These are phyloP conservation scores for Drosophila willistoni DNA, from an alignment of 1,140 invertebrate species.

Conservation along the genomic window DNA sequence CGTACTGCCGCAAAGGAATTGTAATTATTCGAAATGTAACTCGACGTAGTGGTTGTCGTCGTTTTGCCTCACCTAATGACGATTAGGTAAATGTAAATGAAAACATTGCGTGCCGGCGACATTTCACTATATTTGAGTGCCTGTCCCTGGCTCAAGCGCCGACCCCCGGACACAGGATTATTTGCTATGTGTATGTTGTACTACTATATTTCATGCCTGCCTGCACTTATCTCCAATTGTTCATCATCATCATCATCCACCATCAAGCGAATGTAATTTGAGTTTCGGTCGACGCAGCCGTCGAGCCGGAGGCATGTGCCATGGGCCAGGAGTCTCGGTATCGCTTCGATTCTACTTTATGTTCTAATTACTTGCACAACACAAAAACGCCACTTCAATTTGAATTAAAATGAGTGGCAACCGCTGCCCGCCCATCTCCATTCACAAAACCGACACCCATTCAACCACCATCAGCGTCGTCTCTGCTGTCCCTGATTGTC, in stretches of 20 bases:
- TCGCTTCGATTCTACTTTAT: constrained; percentile 73
- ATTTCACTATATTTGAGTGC: constrained; percentile 56
- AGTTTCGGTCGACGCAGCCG: background rate
- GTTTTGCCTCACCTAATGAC: constrained; percentile 60
- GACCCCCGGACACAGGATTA: constrained; percentile 44
- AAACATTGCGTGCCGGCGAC: constrained; percentile 76
- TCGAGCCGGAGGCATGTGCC: constrained; percentile 40
- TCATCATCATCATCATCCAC: constrained; percentile 46
- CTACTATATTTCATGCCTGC: constrained; percentile 73
- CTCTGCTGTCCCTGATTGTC: constrained; percentile 5
- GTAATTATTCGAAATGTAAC: constrained; percentile 68
- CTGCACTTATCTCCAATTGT: constrained; percentile 80
- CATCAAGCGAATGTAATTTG: constrained; percentile 18
- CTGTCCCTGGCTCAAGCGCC: background rate
- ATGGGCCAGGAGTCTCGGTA: constrained; percentile 31
- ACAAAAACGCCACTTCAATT: constrained; percentile 79
- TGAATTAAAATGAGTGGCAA: constrained; percentile 73
- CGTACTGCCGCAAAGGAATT: constrained; percentile 28
- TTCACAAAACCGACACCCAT: background rate
- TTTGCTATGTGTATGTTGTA: constrained; percentile 48
- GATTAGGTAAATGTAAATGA: constrained; percentile 80
- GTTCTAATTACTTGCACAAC: constrained; percentile 79
- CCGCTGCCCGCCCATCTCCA: background rate
- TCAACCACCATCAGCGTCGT: background rate
- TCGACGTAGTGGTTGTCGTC: constrained; percentile 16